These are phyloP conservation scores for Ecdyonurus torrentis DNA, from an alignment of 2,888 invertebrate genomes.

Conservation along the genomic window DNA sequence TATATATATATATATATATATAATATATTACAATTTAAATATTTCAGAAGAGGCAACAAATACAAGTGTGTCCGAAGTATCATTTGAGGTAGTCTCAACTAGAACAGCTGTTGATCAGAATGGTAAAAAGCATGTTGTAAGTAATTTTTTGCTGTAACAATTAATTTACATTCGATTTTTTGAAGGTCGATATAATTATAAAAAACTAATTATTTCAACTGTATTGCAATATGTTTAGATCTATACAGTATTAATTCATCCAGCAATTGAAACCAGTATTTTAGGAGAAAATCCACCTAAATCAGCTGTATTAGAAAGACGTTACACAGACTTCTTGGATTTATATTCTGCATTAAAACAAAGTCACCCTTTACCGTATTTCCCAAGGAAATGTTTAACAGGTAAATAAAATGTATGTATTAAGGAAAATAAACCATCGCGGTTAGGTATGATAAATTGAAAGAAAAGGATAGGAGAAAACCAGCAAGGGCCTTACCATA, in stretches of 20 bases:
- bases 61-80: too few relatives aligned
- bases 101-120: constrained; percentile 40
- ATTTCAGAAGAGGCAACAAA: too few relatives aligned
- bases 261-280: constrained; percentile 29
- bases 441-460: too few relatives aligned
- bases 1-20: too few relatives aligned
- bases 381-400: not conserved
- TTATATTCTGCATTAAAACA: constrained; percentile 43
- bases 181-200: too few relatives aligned
- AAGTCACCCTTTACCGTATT: not conserved
- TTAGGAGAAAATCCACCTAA: constrained; percentile 31
- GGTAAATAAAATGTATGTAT: not conserved
- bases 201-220: too few relatives aligned
- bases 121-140: constrained; percentile 48
- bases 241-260: constrained; percentile 46
- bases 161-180: not conserved
- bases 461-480: too few relatives aligned
- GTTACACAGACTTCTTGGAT: constrained; percentile 54
- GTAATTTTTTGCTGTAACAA: constrained; percentile 6
- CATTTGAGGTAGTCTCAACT: constrained; percentile 50
- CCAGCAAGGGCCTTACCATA: too few relatives aligned
- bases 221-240: too few relatives aligned
- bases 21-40: too few relatives aligned
- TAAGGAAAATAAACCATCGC: too few relatives aligned
- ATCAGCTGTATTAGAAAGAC: constrained; percentile 46